These are phyloP conservation scores for Lypha dubia DNA, from an alignment of 2,888 invertebrate species.

Conservation along the genomic window DNA sequence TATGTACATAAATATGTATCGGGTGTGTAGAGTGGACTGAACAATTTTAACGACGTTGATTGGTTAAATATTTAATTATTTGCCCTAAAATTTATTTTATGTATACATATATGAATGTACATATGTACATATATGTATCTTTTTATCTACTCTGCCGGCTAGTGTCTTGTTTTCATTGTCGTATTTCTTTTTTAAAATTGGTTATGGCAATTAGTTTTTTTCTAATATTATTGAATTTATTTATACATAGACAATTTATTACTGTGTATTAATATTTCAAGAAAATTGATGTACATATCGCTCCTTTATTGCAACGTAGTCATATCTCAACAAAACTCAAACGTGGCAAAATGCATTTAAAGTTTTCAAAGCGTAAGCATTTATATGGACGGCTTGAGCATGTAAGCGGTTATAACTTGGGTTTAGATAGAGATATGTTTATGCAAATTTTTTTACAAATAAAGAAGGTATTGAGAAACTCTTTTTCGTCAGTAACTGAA, in stretches of 20 bases:
- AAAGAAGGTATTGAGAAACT: too few relatives aligned
- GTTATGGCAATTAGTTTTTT: constrained; percentile 51
- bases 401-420: too few relatives aligned
- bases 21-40: background rate
- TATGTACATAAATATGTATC: background rate
- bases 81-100: background rate
- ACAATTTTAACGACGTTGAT: background rate
- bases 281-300: constrained; percentile 35
- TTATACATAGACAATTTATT: constrained; percentile 3
- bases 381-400: too few relatives aligned
- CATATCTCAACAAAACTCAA: too few relatives aligned
- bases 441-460: too few relatives aligned
- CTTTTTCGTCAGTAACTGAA: too few relatives aligned
- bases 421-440: too few relatives aligned
- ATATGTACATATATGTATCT: too few relatives aligned
- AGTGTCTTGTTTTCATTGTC: constrained; percentile 6
- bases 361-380: too few relatives aligned
- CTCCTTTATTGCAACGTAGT: too few relatives aligned
- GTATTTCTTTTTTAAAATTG: background rate
- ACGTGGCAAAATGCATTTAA: too few relatives aligned
- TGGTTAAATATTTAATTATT: background rate
- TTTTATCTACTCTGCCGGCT: constrained; percentile 5
- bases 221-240: background rate
- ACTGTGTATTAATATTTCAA: background rate
- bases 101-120: too few relatives aligned